A percentile compares a stretch with the other conserved stretches of the same genome.
Evolutionary conservation across 1,140 invertebrate genomes (phyloP).

Genomic region (Temnothorax longispinosus): DNA sequence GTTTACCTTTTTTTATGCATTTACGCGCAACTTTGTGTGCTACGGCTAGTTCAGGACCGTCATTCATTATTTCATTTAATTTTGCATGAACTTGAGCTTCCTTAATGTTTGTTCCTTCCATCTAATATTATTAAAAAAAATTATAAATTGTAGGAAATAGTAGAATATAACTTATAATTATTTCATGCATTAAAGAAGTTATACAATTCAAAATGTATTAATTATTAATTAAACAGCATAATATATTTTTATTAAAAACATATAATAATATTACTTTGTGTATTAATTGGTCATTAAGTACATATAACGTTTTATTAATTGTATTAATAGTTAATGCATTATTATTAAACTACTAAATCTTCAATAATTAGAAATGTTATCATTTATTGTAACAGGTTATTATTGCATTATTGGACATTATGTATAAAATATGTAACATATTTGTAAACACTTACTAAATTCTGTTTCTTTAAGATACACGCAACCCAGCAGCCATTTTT

Average conservation of each 20-base stretch:
- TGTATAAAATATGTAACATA: neutral
- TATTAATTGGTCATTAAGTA: no score
- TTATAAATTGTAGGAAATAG: neutral
- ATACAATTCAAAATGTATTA: neutral
- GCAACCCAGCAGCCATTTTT: neutral
- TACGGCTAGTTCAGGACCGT: accelerated
- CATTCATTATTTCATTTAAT: neutral
- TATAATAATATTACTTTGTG: neutral
- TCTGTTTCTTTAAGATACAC: neutral
- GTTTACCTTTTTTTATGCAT: slow-evolving; percentile 10
- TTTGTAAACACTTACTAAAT: neutral
- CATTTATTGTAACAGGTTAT: neutral
- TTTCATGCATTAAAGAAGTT: neutral
- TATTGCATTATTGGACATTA: neutral
- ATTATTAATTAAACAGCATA: neutral
- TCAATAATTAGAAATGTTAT: neutral
- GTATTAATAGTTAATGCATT: neutral
- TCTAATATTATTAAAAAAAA: neutral
- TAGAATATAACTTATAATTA: neutral
- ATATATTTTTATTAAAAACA: neutral
- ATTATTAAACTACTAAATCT: neutral
- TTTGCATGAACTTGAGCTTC: neutral
- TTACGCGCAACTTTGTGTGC: neutral
- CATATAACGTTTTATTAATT: neutral
- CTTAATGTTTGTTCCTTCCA: neutral